Conservation (phyloP, 2,888 invertebrate species). For the Gymnocheta viridis region DNA sequence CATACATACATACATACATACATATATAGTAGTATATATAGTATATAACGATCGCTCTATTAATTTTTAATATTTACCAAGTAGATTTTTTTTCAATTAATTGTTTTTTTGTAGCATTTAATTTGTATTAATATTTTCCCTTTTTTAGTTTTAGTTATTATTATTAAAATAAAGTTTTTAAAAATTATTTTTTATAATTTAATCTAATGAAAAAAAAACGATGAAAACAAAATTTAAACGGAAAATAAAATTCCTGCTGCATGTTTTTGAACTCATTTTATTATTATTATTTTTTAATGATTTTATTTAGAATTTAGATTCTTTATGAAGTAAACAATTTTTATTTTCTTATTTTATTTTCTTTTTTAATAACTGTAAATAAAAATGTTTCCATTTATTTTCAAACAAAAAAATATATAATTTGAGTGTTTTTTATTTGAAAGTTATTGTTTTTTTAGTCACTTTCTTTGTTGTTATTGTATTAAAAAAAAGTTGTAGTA, state of each 20-base stretch:
- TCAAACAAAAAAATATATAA: constrained; percentile 34
- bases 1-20: constrained; percentile 7
- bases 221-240: constrained; percentile 15
- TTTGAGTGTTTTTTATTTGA: constrained; percentile 40
- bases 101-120: constrained; percentile 28
- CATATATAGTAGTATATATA: constrained; percentile 22
- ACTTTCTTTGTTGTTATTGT: constrained; percentile 39
- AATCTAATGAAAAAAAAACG: constrained; percentile 12
- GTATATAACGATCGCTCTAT: constrained; percentile 42
- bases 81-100: constrained; percentile 27
- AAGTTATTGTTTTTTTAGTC: constrained; percentile 23
- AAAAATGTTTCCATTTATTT: constrained; percentile 57
- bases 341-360: constrained; percentile 39
- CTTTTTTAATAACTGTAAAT: constrained; percentile 55
- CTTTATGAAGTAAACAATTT: constrained; percentile 29
- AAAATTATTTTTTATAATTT: constrained; percentile 22
- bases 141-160: constrained; percentile 33
- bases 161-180: neutral
- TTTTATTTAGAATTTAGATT: constrained; percentile 41
- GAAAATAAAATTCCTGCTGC: constrained; percentile 37
- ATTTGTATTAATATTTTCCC: constrained; percentile 27
- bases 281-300: neutral
- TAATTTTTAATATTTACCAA: constrained; percentile 36
- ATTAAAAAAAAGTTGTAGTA: constrained; percentile 27
- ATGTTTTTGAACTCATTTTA: constrained; percentile 47